Percentiles rank a stretch among this genome's conserved stretches.
phyloP scores from a whole-genome alignment of 2,888 invertebrate species.

The Leptinotarsa haldemani region DNA sequence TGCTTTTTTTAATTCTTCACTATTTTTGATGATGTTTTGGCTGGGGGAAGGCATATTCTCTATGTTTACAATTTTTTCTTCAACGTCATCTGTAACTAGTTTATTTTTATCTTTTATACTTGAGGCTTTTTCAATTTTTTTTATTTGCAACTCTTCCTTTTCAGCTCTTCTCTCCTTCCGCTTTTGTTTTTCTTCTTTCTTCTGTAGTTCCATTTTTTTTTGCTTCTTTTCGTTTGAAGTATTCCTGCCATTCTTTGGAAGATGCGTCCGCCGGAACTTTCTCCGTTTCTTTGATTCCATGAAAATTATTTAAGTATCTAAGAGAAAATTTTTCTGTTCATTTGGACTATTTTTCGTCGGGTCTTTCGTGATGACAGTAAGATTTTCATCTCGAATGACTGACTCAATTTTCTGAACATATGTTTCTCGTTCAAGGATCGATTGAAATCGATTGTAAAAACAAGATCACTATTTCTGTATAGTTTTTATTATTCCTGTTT shows the following conservation, averaged over 20 bases:
- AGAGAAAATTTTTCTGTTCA: no score
- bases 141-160: neutral
- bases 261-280: conserved; percentile 28
- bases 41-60: neutral
- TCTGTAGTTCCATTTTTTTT: conserved; percentile 15
- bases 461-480: no score
- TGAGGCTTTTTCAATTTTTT: conserved; percentile 19
- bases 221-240: conserved; percentile 25
- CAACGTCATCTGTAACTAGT: conserved; percentile 14
- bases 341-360: no score
- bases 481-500: no score
- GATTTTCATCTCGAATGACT: no score
- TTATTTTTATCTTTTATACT: conserved; percentile 17
- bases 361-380: no score
- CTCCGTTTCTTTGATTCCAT: no score
- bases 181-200: conserved; percentile 9
- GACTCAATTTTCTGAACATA: no score
- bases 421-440: no score
- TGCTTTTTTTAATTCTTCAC: conserved; percentile 18
- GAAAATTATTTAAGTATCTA: no score
- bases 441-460: no score
- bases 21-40: conserved; percentile 24
- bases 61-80: conserved; percentile 19
- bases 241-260: conserved; percentile 34
- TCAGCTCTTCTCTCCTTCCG: neutral